These are phyloP conservation scores for Artibeus lituratus DNA, from an alignment of 2,797 vertebrate genomes.

Conservation along the genomic window DNA sequence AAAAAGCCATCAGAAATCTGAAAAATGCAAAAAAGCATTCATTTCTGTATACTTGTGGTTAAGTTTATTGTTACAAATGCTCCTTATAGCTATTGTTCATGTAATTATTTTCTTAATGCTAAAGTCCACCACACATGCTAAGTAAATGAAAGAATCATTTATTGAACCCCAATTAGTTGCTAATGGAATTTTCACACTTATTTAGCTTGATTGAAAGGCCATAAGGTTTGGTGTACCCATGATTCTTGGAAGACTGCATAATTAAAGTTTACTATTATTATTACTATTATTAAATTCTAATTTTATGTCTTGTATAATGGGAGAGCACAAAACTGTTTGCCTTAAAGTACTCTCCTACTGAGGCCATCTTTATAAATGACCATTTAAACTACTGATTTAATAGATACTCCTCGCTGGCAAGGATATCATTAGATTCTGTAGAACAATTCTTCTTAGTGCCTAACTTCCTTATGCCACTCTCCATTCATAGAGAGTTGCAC, in stretches of 20 bases:
- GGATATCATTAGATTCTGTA: background rate
- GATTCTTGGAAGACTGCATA: slow-evolving; percentile 10
- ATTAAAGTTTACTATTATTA: background rate
- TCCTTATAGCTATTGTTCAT: background rate
- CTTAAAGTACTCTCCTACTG: background rate
- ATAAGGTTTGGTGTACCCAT: background rate
- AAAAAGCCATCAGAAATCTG: slow-evolving; percentile 2
- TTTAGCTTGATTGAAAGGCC: slow-evolving; percentile 36
- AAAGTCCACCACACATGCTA: background rate
- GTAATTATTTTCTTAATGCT: slow-evolving; percentile 50
- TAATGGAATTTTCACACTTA: slow-evolving; percentile 61
- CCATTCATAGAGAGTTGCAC: background rate
- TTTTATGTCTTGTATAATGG: background rate
- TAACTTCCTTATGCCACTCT: background rate
- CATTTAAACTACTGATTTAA: slow-evolving; percentile 1
- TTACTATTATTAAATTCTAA: background rate
- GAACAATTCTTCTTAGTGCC: background rate
- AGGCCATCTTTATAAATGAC: background rate
- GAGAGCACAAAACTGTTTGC: background rate
- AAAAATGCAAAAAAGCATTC: slow-evolving; percentile 34
- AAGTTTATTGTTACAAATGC: background rate
- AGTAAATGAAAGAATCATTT: slow-evolving; percentile 50
- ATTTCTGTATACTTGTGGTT: background rate
- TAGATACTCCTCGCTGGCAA: background rate
- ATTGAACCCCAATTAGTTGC: slow-evolving; percentile 48